Evolutionary conservation across 2,113 vertebrate species (phyloP).

Genomic region (Tylochromis polylepis): DNA sequence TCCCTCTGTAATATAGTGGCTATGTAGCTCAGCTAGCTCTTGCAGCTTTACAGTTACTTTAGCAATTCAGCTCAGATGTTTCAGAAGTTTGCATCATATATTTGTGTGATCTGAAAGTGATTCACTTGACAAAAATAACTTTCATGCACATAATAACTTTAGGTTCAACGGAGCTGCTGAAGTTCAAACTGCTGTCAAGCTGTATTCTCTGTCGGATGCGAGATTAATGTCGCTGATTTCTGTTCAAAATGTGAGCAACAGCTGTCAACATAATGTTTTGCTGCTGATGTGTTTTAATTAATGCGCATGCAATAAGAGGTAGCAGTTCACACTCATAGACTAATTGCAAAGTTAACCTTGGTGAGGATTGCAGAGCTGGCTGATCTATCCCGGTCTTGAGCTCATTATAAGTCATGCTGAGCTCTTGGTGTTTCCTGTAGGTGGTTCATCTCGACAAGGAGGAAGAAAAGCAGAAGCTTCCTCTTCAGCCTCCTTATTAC

Average conservation of each 20-base stretch:
- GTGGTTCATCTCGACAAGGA: constrained; percentile 86
- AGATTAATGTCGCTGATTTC: neutral
- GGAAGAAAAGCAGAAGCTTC: constrained; percentile 81
- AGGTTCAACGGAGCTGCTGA: constrained; percentile 1
- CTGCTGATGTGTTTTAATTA: neutral
- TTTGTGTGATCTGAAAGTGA: constrained; percentile 5
- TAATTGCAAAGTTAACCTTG: neutral
- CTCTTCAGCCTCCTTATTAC: constrained; percentile 83
- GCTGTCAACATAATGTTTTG: neutral
- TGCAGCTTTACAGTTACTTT: neutral
- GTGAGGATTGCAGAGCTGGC: neutral
- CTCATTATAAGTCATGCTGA: constrained; percentile 26
- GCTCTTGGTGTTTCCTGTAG: constrained; percentile 63
- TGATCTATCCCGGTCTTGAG: neutral
- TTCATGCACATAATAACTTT: neutral
- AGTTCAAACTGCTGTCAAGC: constrained; percentile 22
- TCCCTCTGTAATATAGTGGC: neutral
- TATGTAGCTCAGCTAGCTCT: neutral
- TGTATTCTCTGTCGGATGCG: neutral
- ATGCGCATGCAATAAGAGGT: neutral
- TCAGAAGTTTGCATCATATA: constrained; percentile 50
- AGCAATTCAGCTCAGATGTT: neutral
- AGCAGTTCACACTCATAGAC: neutral
- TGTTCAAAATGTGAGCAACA: neutral
- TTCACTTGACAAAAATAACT: constrained; percentile 33